Evolutionary conservation across 2,888 invertebrate genomes (phyloP), one percentile per base, ranked within the genome.

Genomic region (Deilephila elpenor): DNA sequence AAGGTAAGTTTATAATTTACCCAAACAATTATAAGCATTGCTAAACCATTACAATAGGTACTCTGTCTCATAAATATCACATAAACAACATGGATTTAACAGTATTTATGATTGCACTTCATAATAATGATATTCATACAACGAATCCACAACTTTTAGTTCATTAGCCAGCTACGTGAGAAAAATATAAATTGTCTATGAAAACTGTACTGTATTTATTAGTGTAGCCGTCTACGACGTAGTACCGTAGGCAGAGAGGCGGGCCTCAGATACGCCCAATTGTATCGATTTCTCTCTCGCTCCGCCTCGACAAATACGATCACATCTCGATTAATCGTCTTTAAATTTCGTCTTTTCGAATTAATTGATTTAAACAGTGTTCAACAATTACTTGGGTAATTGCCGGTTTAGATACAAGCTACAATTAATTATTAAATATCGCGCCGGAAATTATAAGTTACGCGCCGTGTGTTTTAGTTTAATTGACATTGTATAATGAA

Each of bases 191-290:
- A 34, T 51, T 67, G 14, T 67, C 25, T 67, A 20, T 67, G 44
- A 51, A 67, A 51, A 5, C 25, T 60, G 32, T 37, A 32, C 6
- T 32, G n/a, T 71, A 59, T 71, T 71, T 71, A 59, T 32, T 64
- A 32, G 5, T 62, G 67, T 67, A 67, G 76, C 53, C 67, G 78
- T 80, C 87, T 89, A 89, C 88, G 89, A 37, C 89, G 88, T 89
- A 88, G 88, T 79, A 73, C 77, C 85, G 86, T 85, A 86, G 44
- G 44, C 44, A 44, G 75, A 85, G 83, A 88, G 90, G 90, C 90
- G 89, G 86, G 87, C 79, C 86, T 76, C 74, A 61, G 84, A 76
- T 77, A 84, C 90, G 91, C 91, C 91, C 91, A 88, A 83, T 67
- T 51, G 51, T 67, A 51, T 51, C 73, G 73, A 67, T 77, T 75